Conservation (phyloP, 2,888 invertebrate species). For the Napeogenes sylphis region DNA sequence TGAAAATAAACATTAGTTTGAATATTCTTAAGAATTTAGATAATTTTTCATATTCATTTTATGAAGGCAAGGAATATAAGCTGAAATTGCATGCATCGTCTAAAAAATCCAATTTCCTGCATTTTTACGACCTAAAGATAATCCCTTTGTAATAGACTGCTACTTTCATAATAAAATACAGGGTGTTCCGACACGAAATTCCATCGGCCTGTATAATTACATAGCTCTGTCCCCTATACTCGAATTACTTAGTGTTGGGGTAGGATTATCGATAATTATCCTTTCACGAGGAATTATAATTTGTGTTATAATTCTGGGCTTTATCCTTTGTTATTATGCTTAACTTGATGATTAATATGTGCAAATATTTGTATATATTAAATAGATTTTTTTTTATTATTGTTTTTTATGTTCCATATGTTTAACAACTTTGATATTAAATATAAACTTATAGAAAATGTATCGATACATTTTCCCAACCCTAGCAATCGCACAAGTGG, state of each 20-base stretch:
- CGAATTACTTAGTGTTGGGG: conserved; percentile 37
- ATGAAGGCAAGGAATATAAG: no score
- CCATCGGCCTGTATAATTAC: conserved; percentile 42
- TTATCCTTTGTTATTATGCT: neutral
- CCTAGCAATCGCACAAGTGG: conserved; percentile 16
- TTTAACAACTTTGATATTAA: neutral
- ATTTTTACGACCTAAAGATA: neutral
- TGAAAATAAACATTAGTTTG: neutral
- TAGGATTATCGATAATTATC: conserved; percentile 29
- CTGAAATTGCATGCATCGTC: neutral
- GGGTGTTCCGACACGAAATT: conserved; percentile 33
- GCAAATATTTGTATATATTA: neutral
- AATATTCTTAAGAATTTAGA: neutral
- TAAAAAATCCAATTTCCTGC: conserved; percentile 3
- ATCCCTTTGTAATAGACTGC: conserved; percentile 1
- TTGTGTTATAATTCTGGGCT: neutral
- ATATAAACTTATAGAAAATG: no score
- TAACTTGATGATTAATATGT: neutral
- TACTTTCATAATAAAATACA: conserved; percentile 19
- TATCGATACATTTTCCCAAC: neutral
- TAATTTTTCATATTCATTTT: no score
- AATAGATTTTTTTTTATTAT: no score
- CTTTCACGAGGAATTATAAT: neutral
- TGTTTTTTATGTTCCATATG: no score
- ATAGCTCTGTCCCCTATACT: conserved; percentile 40